A percentile compares a stretch with the other conserved stretches of the same genome.
Conservation (phyloP, 2,797 vertebrate species). For the Coreius guichenoti region DNA sequence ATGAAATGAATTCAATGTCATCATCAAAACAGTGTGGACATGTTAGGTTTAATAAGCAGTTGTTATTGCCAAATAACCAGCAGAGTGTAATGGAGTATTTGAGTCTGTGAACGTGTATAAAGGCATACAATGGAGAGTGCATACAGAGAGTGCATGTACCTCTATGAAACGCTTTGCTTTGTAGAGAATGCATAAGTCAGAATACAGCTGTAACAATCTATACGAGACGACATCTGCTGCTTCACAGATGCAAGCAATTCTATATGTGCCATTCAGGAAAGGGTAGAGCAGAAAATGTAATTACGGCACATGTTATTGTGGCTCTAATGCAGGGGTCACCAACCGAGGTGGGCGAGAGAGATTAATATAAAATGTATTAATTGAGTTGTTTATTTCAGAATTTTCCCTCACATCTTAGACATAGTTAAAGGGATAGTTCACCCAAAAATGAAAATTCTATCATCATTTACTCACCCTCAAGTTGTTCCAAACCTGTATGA, state of each 20-base stretch:
- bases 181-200: not conserved
- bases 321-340: not conserved
- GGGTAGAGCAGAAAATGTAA: not conserved
- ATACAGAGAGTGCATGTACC: not conserved
- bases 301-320: not conserved
- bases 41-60: constrained; percentile 16
- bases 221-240: constrained; percentile 3
- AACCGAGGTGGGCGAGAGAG: not conserved
- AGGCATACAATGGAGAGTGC: not conserved
- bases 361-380: not conserved
- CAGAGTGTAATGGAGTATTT: not conserved
- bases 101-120: not conserved
- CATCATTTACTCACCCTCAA: no score
- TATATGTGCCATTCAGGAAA: constrained; percentile 8
- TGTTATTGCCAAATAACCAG: constrained; percentile 14
- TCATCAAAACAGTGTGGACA: constrained; percentile 19
- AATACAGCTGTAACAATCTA: constrained; percentile 8
- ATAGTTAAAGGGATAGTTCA: not conserved
- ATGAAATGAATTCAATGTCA: constrained; percentile 24
- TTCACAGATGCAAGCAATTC: constrained; percentile 25
- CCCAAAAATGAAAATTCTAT: no score
- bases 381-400: not conserved
- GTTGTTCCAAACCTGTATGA: no score
- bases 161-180: not conserved
- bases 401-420: not conserved